phyloP scores from a whole-genome alignment of 1,140 invertebrate species.

The Yoshiicerus persimilis region DNA sequence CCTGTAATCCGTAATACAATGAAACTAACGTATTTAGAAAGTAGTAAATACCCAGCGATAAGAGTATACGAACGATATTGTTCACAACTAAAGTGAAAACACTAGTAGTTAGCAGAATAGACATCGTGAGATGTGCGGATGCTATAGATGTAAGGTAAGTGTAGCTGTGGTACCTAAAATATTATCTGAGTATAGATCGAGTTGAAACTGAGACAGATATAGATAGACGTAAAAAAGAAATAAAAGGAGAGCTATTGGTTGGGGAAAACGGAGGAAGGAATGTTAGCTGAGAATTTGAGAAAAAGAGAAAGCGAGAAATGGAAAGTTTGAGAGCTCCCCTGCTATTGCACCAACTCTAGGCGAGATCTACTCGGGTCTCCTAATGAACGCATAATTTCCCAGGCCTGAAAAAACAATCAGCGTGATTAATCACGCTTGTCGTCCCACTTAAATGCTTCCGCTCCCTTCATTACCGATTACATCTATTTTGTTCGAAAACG shows the following conservation, averaged over 20 bases:
- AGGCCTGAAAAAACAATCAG: conserved; percentile 8
- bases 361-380: neutral
- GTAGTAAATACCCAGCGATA: neutral
- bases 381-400: conserved; percentile 20
- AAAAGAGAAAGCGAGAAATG: conserved; percentile 14
- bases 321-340: conserved; percentile 18
- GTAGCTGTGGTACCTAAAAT: no score
- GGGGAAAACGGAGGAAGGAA: neutral
- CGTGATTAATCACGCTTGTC: conserved; percentile 21
- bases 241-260: neutral
- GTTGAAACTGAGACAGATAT: no score
- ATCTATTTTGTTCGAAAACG: neutral
- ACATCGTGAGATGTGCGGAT: no score
- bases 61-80: no score
- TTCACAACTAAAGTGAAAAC: no score
- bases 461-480: conserved; percentile 19
- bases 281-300: neutral
- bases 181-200: no score
- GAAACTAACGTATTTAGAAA: neutral
- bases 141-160: no score
- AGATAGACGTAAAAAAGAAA: neutral
- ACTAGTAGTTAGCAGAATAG: no score
- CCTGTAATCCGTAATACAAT: neutral
- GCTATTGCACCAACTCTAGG: neutral
- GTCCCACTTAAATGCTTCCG: conserved; percentile 11